These are phyloP conservation scores for Eupithecia pulchellata DNA, from an alignment of 2,888 invertebrate genomes.

Conservation along the genomic window DNA sequence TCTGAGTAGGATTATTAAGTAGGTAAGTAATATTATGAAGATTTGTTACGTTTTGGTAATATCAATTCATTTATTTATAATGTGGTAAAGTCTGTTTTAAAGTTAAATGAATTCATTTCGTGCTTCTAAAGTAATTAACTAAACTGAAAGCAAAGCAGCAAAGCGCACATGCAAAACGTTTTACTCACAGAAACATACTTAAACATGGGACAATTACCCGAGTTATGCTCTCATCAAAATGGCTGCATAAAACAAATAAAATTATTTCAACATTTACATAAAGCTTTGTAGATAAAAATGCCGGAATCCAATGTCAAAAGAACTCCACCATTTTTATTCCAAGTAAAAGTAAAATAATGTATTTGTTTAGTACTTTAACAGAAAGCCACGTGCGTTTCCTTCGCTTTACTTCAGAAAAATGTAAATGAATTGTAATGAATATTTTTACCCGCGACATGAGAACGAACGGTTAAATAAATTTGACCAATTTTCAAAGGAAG, in stretches of 20 bases:
- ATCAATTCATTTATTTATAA: neutral
- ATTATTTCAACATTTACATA: slow-evolving; percentile 57
- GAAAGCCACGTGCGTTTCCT: slow-evolving; percentile 44
- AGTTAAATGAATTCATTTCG: slow-evolving; percentile 12
- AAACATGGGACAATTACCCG: slow-evolving; percentile 41
- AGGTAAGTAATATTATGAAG: slow-evolving; percentile 16
- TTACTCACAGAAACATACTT: slow-evolving; percentile 36
- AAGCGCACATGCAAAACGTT: slow-evolving; percentile 34
- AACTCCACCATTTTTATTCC: slow-evolving; percentile 53
- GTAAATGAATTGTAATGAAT: slow-evolving; percentile 40
- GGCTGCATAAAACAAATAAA: slow-evolving; percentile 54
- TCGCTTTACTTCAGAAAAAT: slow-evolving; percentile 32
- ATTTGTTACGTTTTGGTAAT: slow-evolving; percentile 10
- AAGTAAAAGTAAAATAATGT: slow-evolving; percentile 35
- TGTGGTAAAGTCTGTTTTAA: neutral
- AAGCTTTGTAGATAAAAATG: slow-evolving; percentile 56
- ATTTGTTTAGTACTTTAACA: slow-evolving; percentile 47
- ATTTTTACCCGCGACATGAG: slow-evolving; percentile 39
- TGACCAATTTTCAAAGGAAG: slow-evolving; percentile 46
- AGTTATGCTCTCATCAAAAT: slow-evolving; percentile 48
- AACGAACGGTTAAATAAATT: slow-evolving; percentile 45
- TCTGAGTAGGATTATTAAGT: slow-evolving; percentile 44
- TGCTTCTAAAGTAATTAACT: slow-evolving; percentile 15
- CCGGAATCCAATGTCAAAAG: slow-evolving; percentile 54
- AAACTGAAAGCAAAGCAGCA: slow-evolving; percentile 25